Base-by-base conservation (phyloP, 2,113 vertebrate species). In the Arizona elegans region DNA sequence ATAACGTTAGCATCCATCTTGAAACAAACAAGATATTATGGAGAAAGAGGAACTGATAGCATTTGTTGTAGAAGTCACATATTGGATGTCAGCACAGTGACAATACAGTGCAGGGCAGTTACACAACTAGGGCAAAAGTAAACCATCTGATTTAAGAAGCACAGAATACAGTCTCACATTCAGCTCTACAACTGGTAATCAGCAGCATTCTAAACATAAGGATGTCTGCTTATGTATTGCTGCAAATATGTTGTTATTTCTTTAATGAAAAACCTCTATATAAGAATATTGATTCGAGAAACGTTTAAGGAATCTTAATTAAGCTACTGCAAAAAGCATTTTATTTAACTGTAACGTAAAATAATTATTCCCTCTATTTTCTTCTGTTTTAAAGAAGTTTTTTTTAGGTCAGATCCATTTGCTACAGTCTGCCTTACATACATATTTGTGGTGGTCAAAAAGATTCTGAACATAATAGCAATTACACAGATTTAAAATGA, bases 261-360 rank as follows among this genome's bases (percentile, higher is more conserved):
- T 56, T 55, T 90, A 91, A 65, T 87, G 54, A 33, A 43, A 65
- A 19, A 52, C 13, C 88, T 23, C 24, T 55, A 8, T 26, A 90
- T 86, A 93, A 92, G 92, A 94, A 91, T 23, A 89, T 50, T 3
- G 50, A 86, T 86, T 62, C 1, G 19, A 94, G 70, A 93, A 93
- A 92, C 7, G 6, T 93, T 93, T 88, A 86, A 0, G 33, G 81
- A n/a, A 21, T 85, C 26, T 88, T 86, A 93, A 62, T 89, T 70
- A 91, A 96, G 94, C 86, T 89, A 94, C 94, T 43, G 89, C 86
- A 95, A 38, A 86, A 94, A 65, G 26, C 38, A 65, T 88, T 92
- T 47, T 56, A 50, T 89, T 89, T 89, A 70, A 47, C 4, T 88
- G 59, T 90, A 70, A 53, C 11, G 4, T 26, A 87, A 65, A 92